Evolutionary conservation across 2,797 vertebrate genomes (phyloP).

Genomic region (Dallia pectoralis): DNA sequence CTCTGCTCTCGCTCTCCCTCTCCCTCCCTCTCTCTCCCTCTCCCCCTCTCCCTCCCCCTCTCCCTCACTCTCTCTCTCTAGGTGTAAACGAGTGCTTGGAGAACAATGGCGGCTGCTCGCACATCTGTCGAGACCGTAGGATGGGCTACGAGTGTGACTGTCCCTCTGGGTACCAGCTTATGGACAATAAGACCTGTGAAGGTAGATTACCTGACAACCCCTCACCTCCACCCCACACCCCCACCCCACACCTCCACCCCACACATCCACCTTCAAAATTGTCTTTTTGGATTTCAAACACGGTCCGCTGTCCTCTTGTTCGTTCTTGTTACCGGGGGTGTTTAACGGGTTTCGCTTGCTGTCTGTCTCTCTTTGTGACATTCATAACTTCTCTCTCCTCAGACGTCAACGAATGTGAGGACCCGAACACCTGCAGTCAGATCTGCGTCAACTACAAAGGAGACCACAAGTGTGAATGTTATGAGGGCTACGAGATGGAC

Average conservation of each 20-base stretch:
- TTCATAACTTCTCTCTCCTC: constrained; percentile 19
- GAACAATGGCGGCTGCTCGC: constrained; percentile 96
- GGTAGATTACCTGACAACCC: constrained; percentile 74
- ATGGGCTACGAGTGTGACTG: constrained; percentile 93
- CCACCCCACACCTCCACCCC: no score
- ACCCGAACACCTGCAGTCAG: constrained; percentile 95
- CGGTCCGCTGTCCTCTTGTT: no score
- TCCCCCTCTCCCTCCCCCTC: neutral
- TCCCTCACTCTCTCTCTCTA: constrained; percentile 44
- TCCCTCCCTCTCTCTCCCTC: neutral
- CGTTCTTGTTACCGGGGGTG: no score
- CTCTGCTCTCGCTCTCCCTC: no score
- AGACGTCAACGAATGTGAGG: constrained; percentile 98
- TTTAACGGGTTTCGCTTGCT: no score
- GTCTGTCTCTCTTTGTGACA: no score
- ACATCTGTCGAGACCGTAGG: constrained; percentile 90
- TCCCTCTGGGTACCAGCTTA: constrained; percentile 89
- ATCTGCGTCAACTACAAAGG: constrained; percentile 99
- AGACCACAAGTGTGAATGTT: constrained; percentile 96
- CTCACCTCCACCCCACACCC: constrained; percentile 40
- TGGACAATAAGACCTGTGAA: constrained; percentile 96
- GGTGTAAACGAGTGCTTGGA: constrained; percentile 88
- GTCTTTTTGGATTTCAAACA: no score
- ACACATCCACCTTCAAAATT: no score
- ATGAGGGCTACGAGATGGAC: constrained; percentile 97